Conservation (phyloP, 2,113 vertebrate genomes). For the Syngnathus scovelli region DNA sequence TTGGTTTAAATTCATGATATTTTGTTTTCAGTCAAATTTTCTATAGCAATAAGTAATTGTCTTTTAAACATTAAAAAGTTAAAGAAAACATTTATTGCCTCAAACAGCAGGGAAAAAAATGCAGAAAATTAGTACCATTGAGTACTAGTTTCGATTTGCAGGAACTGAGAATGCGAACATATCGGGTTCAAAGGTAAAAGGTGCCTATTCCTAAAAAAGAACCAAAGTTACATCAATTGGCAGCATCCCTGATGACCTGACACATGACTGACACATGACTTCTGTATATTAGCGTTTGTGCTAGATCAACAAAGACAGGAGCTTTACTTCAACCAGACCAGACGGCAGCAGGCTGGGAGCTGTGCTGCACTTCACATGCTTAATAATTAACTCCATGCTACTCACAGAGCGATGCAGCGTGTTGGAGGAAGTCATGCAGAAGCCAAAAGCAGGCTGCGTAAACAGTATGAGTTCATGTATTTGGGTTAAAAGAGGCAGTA, state of each 20-base stretch:
- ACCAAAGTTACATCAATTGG: not conserved
- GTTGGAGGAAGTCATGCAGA: slow-evolving; percentile 58
- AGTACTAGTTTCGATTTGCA: no score
- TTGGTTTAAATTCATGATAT: no score
- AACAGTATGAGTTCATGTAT: slow-evolving; percentile 11
- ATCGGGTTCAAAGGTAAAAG: no score
- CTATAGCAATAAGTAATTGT: no score
- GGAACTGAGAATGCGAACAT: no score
- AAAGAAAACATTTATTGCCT: no score
- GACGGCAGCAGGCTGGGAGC: slow-evolving; percentile 41
- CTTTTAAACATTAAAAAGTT: no score
- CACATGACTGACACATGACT: not conserved
- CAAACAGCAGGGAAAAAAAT: no score
- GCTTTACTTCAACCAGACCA: slow-evolving; percentile 48
- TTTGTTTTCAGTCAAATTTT: no score
- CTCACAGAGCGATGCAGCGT: slow-evolving; percentile 45
- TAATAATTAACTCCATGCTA: slow-evolving; percentile 64
- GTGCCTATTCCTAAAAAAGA: not conserved
- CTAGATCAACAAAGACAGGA: slow-evolving; percentile 8
- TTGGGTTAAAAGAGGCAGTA: slow-evolving; percentile 5
- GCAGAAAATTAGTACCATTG: no score
- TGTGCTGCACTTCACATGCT: slow-evolving; percentile 49
- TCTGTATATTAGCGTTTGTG: slow-evolving; percentile 27
- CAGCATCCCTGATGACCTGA: not conserved
- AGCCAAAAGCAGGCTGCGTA: slow-evolving; percentile 24